These are phyloP conservation scores for Scolopax mira DNA, from an alignment of 2,113 vertebrate species.

Conservation along the genomic window DNA sequence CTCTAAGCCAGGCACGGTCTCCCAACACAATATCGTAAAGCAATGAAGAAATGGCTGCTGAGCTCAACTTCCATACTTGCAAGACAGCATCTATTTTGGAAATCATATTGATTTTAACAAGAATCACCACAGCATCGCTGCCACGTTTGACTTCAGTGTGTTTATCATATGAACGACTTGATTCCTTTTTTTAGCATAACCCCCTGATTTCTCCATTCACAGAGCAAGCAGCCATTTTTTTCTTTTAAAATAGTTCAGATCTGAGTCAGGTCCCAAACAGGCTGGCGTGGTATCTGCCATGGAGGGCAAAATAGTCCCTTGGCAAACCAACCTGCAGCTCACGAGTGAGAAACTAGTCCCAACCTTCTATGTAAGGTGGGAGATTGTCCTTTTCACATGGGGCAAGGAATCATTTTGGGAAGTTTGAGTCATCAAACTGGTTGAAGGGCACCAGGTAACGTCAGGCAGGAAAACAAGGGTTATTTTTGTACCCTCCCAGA, in stretches of 20 bases:
- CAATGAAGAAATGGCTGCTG: constrained; percentile 18
- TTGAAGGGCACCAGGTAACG: not conserved
- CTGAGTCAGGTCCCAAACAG: not conserved
- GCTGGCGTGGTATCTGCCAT: not conserved
- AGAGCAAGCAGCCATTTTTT: not conserved
- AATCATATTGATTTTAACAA: not conserved
- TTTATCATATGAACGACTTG: not conserved
- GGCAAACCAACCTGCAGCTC: not conserved
- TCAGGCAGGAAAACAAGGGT: not conserved
- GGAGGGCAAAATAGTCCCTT: not conserved
- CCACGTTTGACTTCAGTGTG: not conserved
- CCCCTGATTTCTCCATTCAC: not conserved
- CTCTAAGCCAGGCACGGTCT: not conserved
- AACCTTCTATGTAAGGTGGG: not conserved
- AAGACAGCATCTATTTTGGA: constrained; percentile 50
- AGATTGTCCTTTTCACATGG: not conserved
- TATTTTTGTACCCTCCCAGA: not conserved
- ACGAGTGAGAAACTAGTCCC: rapidly evolving
- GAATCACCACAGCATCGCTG: not conserved
- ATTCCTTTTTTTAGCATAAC: not conserved
- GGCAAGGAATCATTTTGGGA: not conserved
- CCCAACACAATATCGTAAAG: not conserved
- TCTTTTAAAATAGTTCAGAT: not conserved
- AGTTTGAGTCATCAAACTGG: not conserved
- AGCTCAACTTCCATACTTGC: constrained; percentile 25